phyloP scores from a whole-genome alignment of 2,888 invertebrate genomes.

The Amblyteles armatorius region DNA sequence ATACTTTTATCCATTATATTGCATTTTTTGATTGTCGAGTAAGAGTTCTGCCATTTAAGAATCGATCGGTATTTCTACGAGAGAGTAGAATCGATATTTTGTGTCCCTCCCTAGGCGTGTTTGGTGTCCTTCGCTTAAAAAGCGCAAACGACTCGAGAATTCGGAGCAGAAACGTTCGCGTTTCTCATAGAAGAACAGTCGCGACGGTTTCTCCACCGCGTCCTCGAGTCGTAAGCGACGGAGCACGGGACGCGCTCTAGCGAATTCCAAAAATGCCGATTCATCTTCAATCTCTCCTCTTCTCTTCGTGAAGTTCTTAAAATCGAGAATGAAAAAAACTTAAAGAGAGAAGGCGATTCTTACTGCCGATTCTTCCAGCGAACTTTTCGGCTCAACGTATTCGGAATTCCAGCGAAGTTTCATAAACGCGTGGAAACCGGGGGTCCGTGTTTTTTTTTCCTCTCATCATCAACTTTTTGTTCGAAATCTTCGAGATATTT shows the following conservation, averaged over 20 bases:
- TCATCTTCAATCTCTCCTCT: constrained; percentile 8
- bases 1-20: constrained; percentile 7
- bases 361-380: constrained; percentile 48
- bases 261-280: constrained; percentile 51
- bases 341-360: constrained; percentile 42
- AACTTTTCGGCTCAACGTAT: constrained; percentile 6
- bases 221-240: constrained; percentile 65
- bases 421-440: not conserved
- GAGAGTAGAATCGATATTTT: constrained; percentile 28
- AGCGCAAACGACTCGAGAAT: constrained; percentile 68
- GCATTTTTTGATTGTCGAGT: not conserved
- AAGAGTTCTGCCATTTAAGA: not conserved
- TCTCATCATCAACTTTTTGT: constrained; percentile 17
- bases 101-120: not conserved
- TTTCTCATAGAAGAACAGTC: not conserved
- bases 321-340: not conserved
- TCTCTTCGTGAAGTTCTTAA: constrained; percentile 10
- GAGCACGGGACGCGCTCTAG: constrained; percentile 20
- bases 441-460: not conserved
- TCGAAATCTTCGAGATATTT: constrained; percentile 58
- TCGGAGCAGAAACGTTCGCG: constrained; percentile 21
- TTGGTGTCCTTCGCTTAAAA: constrained; percentile 52
- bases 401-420: constrained; percentile 17
- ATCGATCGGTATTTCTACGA: constrained; percentile 10
- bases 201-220: constrained; percentile 43